Evolutionary conservation across 2,113 vertebrate genomes (phyloP), one percentile per base, ranked within the genome.

Genomic region (Sorex fumeus): DNA sequence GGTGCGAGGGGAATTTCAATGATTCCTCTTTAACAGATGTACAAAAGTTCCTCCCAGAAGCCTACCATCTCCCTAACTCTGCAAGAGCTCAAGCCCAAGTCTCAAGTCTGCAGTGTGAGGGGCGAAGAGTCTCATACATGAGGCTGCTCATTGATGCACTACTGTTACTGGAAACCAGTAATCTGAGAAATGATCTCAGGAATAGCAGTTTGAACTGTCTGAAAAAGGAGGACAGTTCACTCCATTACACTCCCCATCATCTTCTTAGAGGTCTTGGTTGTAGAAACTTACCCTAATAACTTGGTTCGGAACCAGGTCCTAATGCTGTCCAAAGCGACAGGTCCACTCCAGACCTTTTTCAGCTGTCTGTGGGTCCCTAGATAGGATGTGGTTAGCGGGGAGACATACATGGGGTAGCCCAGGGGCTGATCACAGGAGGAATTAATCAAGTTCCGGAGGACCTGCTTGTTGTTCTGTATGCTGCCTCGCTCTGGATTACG

Each of bases 391-490:
- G 99, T 99, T 86, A 99, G 97, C 0, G 99, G 99, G 8, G 99
- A 99, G 93, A 99, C 99, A 0, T 99, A 99, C 98, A 99, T 99
- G 95, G 99, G 99, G 96, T 99, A 99, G 21, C 99, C 99, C 95
- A 99, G 97, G 0, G 99, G 99, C 98, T 99, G 99, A 97, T 99
- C 99, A 7, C 99, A 99, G 3, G 99, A 99, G 6, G 99, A 99
- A 96, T 99, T 99, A 91, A 99, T 99, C 97, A 99, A 98, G 98
- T 99, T 99, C 60, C 99, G 97, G 88, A 99, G 98, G 23, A 99
- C 99, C 93, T 99, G 99, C 96, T 99, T 99, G 13, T 99, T 99
- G 98, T 99, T 99, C 98, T 99, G 99, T 96, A 99, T 99, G 98
- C 99, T 99, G 47, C 99, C 99, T 0, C 99, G 98, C 93, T 99